phyloP scores from a whole-genome alignment of 2,113 vertebrate species.

The Pseudopipra pipra region DNA sequence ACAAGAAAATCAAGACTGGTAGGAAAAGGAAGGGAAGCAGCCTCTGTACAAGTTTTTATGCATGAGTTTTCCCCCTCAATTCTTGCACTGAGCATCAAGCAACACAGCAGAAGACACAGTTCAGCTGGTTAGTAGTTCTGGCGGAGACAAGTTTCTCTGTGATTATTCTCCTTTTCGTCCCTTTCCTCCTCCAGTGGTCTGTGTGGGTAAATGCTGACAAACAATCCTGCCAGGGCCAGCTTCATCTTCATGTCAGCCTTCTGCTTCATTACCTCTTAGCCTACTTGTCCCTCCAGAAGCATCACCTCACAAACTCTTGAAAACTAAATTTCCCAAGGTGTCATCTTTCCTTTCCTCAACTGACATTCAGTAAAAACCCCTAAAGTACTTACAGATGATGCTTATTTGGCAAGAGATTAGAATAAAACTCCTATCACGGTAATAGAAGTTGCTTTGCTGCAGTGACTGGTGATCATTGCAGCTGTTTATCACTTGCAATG shows the following conservation, averaged over 20 bases:
- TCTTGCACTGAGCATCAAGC: not conserved
- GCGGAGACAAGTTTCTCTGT: not conserved
- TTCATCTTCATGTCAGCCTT: not conserved
- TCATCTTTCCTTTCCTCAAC: constrained; percentile 2
- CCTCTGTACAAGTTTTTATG: not conserved
- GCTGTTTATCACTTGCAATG: not conserved
- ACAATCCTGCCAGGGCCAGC: not conserved
- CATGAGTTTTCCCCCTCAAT: not conserved
- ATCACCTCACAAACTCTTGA: not conserved
- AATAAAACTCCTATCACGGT: not conserved
- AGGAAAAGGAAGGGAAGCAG: not conserved
- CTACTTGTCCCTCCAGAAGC: not conserved
- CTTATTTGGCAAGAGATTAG: not conserved
- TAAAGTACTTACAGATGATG: not conserved
- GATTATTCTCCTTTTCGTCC: not conserved
- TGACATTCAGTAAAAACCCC: not conserved
- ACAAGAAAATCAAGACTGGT: not conserved
- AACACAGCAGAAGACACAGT: not conserved
- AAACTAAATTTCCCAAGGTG: not conserved
- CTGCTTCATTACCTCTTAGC: not conserved
- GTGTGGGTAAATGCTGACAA: not conserved
- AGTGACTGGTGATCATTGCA: not conserved
- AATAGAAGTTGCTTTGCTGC: not conserved
- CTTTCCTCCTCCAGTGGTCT: not conserved
- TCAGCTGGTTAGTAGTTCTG: not conserved